These are phyloP conservation scores for Pteria penguin DNA, from an alignment of 2,888 invertebrate genomes.

Conservation along the genomic window DNA sequence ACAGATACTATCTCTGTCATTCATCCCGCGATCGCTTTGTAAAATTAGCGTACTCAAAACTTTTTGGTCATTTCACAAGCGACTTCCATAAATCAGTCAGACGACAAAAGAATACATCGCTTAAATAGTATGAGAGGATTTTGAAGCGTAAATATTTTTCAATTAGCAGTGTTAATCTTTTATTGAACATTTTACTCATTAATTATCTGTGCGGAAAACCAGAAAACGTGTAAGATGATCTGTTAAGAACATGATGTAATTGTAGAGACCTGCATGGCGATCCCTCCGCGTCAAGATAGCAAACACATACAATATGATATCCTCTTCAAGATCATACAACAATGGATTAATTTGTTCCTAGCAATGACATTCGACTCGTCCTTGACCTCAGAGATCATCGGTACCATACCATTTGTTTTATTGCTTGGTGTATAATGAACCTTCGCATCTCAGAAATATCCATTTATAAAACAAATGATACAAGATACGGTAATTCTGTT, in stretches of 20 bases:
- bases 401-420: no score
- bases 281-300: no score
- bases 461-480: no score
- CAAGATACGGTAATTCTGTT: no score
- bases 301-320: no score
- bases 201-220: background rate
- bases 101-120: background rate
- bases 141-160: background rate
- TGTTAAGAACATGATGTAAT: background rate
- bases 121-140: background rate
- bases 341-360: no score
- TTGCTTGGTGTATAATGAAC: no score
- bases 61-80: background rate
- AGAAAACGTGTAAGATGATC: background rate
- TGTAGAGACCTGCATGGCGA: background rate
- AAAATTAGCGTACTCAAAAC: background rate
- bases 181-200: background rate
- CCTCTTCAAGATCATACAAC: no score
- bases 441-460: no score
- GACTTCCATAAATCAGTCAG: background rate
- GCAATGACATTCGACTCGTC: no score
- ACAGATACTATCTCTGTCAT: background rate
- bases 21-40: background rate
- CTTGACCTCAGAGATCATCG: no score
- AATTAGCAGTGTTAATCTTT: background rate